These are phyloP conservation scores for Zalophus californianus DNA, from an alignment of 2,797 vertebrate genomes.

Conservation along the genomic window DNA sequence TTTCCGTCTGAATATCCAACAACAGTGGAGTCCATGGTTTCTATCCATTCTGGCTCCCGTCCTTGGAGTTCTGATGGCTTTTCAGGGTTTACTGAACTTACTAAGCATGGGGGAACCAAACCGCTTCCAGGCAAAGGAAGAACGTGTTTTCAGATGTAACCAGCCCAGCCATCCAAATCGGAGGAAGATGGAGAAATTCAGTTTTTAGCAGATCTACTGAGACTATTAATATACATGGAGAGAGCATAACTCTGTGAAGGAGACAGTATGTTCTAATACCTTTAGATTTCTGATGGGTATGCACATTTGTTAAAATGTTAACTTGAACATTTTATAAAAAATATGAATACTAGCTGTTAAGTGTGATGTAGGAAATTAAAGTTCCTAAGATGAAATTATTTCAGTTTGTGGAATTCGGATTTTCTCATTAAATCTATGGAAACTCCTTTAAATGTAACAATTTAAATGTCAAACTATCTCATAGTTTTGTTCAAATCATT, in stretches of 20 bases:
- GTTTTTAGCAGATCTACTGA: conserved; percentile 57
- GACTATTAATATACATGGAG: neutral
- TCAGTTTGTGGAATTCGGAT: conserved; percentile 25
- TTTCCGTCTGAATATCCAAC: conserved; percentile 41
- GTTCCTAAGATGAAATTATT: conserved; percentile 58
- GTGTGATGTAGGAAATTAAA: neutral
- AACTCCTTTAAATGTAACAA: conserved; percentile 57
- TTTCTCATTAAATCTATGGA: conserved; percentile 44
- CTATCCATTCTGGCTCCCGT: neutral
- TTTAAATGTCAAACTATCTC: conserved; percentile 30
- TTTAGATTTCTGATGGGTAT: conserved; percentile 23
- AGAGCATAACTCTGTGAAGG: neutral
- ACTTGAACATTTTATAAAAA: conserved; percentile 31
- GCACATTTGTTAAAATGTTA: conserved; percentile 1
- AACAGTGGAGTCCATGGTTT: neutral
- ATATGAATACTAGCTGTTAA: conserved; percentile 12
- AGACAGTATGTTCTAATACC: neutral
- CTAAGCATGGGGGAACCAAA: neutral
- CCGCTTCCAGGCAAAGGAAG: neutral
- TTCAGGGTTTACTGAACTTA: conserved; percentile 28
- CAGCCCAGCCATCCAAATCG: neutral
- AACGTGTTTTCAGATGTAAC: conserved; percentile 20
- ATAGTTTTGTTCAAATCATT: conserved; percentile 59
- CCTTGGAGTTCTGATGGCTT: neutral
- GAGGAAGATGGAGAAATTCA: conserved; percentile 23